Base-by-base conservation (phyloP, 2,113 vertebrate genomes). In the Silurus glanis region DNA sequence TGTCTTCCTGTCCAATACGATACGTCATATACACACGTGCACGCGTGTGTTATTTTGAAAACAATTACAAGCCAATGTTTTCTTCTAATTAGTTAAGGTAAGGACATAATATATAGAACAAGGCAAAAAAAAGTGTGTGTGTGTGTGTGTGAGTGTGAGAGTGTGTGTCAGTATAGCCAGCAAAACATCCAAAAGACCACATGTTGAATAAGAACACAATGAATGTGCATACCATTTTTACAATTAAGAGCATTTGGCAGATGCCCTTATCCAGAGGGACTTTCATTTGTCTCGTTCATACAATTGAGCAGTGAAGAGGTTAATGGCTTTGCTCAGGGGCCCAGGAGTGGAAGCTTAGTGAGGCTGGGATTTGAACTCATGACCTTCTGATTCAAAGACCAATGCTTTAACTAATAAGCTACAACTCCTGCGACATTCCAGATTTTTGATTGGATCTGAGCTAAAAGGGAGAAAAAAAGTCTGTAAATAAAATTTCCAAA, bases 401-500 rank as follows among this genome's bases (percentile, higher is more conserved):
- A 37, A 37, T 37, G 37, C 37, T 37, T 37, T 37, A 37, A 37
- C 37, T 37, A 37, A 37, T 37, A 37, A 37, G 37, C 37, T 37
- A 37, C 37, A 37, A 37, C 37, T 37, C 37, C 37, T 37, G 37
- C 37, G 2, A 37, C 37, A 37, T 37, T 37, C 37, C 37, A 3
- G 37, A 37, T 37, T 37, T 37, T 37, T 37, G 37, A 37, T 37
- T 2, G 37, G 37, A 37, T 37, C 37, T 37, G 37, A 37, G 2
- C 37, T 37, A 37, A 69, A 6, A 28, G 19, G 23, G 25, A 59
- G 19, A 23, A 56, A 28, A 19, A 47, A 76, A 10, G 37, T 6
- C 62, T 47, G 12, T 51, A 80, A 86, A 86, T 49, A 21, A 51
- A 75, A 64, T 55, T 82, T 69, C 56, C 19, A 37, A 82, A 86